Evolutionary conservation across 2,888 invertebrate genomes (phyloP).

Genomic region (Eristalis pertinax): DNA sequence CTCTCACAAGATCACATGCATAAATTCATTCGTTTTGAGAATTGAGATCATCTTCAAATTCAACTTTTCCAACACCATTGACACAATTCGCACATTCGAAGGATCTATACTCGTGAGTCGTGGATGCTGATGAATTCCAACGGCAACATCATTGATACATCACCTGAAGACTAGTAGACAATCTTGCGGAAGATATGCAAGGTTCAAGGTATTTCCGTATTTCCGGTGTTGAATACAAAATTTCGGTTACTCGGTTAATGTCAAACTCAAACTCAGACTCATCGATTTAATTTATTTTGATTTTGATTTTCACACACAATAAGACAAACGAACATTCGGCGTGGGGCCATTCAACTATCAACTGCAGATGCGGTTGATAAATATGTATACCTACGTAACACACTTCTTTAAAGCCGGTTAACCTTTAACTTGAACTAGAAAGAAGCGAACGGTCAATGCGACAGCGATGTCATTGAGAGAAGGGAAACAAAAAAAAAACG

Average conservation of each 20-base stretch:
- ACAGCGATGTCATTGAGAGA: constrained; percentile 42
- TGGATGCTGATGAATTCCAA: background rate
- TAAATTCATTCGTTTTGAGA: too few species aligned
- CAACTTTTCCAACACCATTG: background rate
- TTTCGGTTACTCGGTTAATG: constrained; percentile 50
- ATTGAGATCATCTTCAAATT: too few species aligned
- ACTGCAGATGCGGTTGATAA: background rate
- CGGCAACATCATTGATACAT: background rate
- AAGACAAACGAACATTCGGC: constrained; percentile 1
- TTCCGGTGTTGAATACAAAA: constrained; percentile 58
- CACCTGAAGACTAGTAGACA: background rate
- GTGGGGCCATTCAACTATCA: constrained; percentile 55
- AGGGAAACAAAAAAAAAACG: background rate
- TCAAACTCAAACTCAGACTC: constrained; percentile 48
- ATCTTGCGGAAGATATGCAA: constrained; percentile 22
- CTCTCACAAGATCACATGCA: background rate
- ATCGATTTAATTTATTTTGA: constrained; percentile 19
- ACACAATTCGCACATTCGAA: background rate
- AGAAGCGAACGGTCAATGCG: constrained; percentile 31
- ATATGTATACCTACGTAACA: constrained; percentile 15
- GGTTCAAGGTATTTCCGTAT: constrained; percentile 49
- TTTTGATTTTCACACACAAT: constrained; percentile 12
- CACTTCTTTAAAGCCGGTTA: constrained; percentile 50
- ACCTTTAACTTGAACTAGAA: constrained; percentile 70
- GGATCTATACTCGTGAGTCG: background rate